phyloP scores from a whole-genome alignment of 2,113 vertebrate species.

The Myotis davidii region DNA sequence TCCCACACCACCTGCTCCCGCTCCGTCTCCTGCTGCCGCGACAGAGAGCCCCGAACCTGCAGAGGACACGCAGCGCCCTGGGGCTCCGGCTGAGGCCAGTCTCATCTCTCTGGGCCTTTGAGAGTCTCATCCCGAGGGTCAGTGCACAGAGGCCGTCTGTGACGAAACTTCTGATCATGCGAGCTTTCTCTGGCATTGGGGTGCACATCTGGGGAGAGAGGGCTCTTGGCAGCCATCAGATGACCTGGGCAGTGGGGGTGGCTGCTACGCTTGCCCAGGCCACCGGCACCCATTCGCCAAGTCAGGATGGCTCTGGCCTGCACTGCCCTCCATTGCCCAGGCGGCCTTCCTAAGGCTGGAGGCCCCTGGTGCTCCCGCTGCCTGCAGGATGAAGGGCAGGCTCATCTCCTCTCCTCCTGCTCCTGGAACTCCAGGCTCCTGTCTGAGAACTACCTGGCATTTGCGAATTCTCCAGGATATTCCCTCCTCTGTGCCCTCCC shows the following conservation, averaged over 20 bases:
- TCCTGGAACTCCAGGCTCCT: neutral
- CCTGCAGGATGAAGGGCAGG: fast-evolving
- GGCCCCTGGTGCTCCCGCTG: neutral
- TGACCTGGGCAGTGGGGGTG: neutral
- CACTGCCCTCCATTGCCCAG: neutral
- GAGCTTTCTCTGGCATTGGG: fast-evolving
- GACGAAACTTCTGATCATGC: neutral
- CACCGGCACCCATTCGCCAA: fast-evolving
- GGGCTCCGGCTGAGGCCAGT: neutral
- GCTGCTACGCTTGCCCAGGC: neutral
- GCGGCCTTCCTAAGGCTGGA: neutral
- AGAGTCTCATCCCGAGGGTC: neutral
- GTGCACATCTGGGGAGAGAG: neutral
- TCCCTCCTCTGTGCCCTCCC: neutral
- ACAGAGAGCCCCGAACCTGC: neutral
- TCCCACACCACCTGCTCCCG: no score
- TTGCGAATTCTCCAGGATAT: neutral
- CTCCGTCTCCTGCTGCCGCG: fast-evolving
- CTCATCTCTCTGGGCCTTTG: fast-evolving
- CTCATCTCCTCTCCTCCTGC: neutral
- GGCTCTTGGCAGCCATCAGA: no score
- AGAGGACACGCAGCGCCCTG: no score
- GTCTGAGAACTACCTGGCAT: neutral
- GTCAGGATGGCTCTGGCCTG: neutral
- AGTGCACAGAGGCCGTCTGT: no score